Evolutionary conservation across 2,888 invertebrate genomes (phyloP), one percentile per base, ranked within the genome.

Genomic region (Cheilosia pagana): DNA sequence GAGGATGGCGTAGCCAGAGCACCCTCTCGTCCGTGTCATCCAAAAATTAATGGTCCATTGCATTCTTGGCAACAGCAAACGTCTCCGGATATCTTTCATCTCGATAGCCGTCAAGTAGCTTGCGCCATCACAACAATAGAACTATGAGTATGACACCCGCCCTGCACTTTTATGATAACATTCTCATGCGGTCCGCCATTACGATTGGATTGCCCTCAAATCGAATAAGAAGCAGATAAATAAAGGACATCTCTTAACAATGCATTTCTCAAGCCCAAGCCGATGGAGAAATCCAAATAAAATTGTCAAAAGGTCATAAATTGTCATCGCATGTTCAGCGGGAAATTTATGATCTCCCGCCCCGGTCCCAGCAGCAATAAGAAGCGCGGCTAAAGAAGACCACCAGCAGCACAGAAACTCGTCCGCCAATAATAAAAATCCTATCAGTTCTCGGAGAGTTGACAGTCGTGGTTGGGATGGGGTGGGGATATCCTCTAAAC

Each of bases 231-330:
- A 19, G n/a, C 14, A 71, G 41, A 71, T 21, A 48, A 52, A 52
- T 67, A 72, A 72, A 71, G 60, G 48, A 60, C 59, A 67, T 72
- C 45, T 52, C 74, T 52, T 70, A 52, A 83, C 78, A 83, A 74
- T 83, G 83, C 83, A 78, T 74, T 70, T 75, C 53, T 41, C 76
- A 60, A 41, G 21, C 59, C 59, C 10, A 62, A 57, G 1, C 57
- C 25, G 59, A 55, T 60, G 43, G 59, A 74, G 74, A 70, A 79
- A 50, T 77, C 59, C 53, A 76, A 82, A 72, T 62, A 77, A 78
- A 83, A 77, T 75, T 70, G 83, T 78, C 74, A 65, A 52, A 78
- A 74, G 78, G 68, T 78, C 83, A 83, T 83, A 79, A 83, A 83
- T 83, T 79, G 78, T 83, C 83, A 83, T 78, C 53, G 78, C 53